Conservation (phyloP, 2,113 vertebrate genomes). For the Saguinus midas region DNA sequence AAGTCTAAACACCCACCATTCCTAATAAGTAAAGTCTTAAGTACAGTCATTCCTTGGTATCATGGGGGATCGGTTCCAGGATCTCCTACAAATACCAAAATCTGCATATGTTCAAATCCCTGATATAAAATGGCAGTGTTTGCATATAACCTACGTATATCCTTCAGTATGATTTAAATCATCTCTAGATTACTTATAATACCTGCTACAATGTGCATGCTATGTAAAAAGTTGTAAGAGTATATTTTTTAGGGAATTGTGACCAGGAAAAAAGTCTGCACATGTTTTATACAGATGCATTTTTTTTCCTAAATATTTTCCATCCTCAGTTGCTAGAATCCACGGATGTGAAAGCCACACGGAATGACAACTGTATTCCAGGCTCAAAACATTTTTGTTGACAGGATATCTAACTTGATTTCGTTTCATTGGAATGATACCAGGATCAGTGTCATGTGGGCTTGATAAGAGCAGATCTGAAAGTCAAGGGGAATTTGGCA, state of each 20-base stretch:
- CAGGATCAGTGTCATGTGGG: background rate
- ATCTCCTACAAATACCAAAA: background rate
- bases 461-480: background rate
- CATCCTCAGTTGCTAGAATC: background rate
- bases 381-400: background rate
- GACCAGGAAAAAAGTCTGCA: background rate
- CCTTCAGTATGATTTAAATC: background rate
- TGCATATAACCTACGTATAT: background rate
- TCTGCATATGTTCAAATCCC: background rate
- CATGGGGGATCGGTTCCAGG: background rate
- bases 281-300: background rate
- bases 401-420: background rate
- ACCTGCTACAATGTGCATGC: background rate
- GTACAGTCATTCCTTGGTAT: background rate
- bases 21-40: background rate
- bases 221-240: background rate
- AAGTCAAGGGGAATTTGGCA: background rate
- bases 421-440: background rate
- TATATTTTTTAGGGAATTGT: background rate
- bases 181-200: background rate
- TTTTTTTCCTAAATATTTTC: background rate
- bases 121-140: background rate
- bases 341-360: background rate
- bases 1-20: background rate
- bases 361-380: background rate